These are phyloP conservation scores for Chironex yamaguchii DNA, from an alignment of 30 jellyfish, hydroid and myxozoan species.

Conservation along the genomic window DNA sequence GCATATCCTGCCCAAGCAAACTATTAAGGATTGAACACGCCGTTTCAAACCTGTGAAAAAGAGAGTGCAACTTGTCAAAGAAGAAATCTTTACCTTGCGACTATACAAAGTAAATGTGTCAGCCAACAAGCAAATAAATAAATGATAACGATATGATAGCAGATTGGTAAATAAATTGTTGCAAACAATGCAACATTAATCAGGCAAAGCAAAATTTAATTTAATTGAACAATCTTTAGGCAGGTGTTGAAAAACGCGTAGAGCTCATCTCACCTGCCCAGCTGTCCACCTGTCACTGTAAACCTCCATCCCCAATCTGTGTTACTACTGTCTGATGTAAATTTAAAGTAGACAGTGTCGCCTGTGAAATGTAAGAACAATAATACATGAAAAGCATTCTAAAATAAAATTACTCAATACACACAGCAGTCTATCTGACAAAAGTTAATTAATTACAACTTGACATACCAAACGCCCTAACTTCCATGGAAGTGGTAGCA, in stretches of 20 bases:
- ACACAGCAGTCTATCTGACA: too few relatives aligned
- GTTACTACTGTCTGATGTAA: constrained; percentile 86
- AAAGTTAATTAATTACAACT: too few relatives aligned
- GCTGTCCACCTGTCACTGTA: constrained; percentile 96
- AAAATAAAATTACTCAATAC: too few relatives aligned
- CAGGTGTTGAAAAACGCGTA: not conserved
- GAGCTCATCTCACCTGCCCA: constrained; percentile 75
- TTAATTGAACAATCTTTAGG: not conserved
- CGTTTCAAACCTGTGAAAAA: constrained; percentile 89
- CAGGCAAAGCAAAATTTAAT: not conserved
- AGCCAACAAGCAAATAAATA: too few relatives aligned
- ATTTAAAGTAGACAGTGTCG: constrained; percentile 86
- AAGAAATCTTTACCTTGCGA: too few relatives aligned
- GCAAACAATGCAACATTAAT: too few relatives aligned
- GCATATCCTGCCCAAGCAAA: constrained; percentile 88
- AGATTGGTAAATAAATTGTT: not conserved
- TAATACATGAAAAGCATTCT: not conserved
- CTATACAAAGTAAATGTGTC: too few relatives aligned
- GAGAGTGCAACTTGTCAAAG: not conserved
- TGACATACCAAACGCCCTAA: too few relatives aligned
- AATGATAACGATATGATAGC: not conserved
- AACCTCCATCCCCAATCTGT: constrained; percentile 97
- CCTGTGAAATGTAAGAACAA: constrained; percentile 56
- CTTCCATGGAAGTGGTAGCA: too few relatives aligned
- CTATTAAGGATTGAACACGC: constrained; percentile 91